phyloP scores from a whole-genome alignment of 2,797 vertebrate species.

The Scomberomorus guttatus region DNA sequence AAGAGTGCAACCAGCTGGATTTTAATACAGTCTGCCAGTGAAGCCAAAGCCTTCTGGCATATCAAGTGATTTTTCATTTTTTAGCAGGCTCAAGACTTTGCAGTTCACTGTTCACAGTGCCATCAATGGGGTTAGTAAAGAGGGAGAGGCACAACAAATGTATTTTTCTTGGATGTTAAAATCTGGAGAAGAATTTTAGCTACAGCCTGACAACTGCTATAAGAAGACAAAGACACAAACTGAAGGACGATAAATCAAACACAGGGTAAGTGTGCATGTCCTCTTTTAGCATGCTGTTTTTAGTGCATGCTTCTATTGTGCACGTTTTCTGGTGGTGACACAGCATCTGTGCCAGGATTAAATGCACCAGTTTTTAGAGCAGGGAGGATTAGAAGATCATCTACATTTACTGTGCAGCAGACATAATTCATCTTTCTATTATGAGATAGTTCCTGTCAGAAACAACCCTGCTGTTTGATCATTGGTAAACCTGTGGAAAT shows the following conservation, averaged over 20 bases:
- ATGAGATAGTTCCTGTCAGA: not conserved
- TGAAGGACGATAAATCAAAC: slow-evolving; percentile 14
- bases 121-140: slow-evolving; percentile 4
- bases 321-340: slow-evolving; percentile 39
- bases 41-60: slow-evolving; percentile 38
- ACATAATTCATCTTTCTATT: not conserved
- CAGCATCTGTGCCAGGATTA: slow-evolving; percentile 64
- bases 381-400: slow-evolving; percentile 48
- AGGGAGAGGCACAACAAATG: slow-evolving; percentile 9
- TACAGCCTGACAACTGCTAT: not conserved
- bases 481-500: not conserved
- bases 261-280: slow-evolving; percentile 62
- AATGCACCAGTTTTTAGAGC: slow-evolving; percentile 32
- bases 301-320: slow-evolving; percentile 9
- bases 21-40: slow-evolving; percentile 35
- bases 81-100: slow-evolving; percentile 39
- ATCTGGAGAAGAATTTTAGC: slow-evolving; percentile 17
- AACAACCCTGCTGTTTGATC: not conserved
- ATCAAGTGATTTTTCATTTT: slow-evolving; percentile 37
- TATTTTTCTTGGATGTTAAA: slow-evolving; percentile 9
- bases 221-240: slow-evolving; percentile 14
- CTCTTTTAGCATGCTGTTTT: not conserved
- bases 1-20: slow-evolving; percentile 54
- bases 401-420: slow-evolving; percentile 19
- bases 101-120: slow-evolving; percentile 16